phyloP scores from a whole-genome alignment of 1,140 invertebrate species.

The Penaeus vannamei region DNA sequence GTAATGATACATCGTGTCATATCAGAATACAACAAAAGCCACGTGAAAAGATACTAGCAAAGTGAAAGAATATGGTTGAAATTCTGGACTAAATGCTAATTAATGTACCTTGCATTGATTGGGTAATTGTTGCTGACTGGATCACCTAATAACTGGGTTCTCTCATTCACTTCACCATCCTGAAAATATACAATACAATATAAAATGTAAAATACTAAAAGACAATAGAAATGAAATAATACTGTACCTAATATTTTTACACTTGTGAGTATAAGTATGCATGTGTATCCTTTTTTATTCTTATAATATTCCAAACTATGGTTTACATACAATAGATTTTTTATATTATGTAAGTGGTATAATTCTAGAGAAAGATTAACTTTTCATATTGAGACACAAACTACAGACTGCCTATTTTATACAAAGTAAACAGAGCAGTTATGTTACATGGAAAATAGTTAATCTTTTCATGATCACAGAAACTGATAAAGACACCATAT shows the following conservation, averaged over 20 bases:
- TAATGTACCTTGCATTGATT: constrained; percentile 46
- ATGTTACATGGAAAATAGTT: too few relatives aligned
- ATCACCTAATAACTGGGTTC: constrained; percentile 53
- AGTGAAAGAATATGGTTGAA: neutral
- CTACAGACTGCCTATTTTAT: too few relatives aligned
- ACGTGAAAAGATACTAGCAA: neutral
- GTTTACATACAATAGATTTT: too few relatives aligned
- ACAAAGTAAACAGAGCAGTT: too few relatives aligned
- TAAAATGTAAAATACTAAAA: neutral
- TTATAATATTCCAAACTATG: too few relatives aligned
- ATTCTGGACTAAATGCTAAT: neutral
- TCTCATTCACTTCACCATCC: constrained; percentile 62
- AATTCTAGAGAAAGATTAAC: too few relatives aligned
- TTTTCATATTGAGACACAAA: too few relatives aligned
- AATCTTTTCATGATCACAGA: too few relatives aligned
- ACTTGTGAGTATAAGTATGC: neutral
- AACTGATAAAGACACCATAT: too few relatives aligned
- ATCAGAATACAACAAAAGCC: neutral
- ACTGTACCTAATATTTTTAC: neutral
- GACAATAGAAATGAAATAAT: neutral
- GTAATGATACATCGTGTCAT: too few relatives aligned
- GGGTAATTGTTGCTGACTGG: constrained; percentile 55
- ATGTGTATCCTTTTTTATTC: neutral
- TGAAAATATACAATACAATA: constrained; percentile 21
- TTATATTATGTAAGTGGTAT: too few relatives aligned